Conservation (phyloP, 2,797 vertebrate genomes). For the Hephaestus fuliginosus region DNA sequence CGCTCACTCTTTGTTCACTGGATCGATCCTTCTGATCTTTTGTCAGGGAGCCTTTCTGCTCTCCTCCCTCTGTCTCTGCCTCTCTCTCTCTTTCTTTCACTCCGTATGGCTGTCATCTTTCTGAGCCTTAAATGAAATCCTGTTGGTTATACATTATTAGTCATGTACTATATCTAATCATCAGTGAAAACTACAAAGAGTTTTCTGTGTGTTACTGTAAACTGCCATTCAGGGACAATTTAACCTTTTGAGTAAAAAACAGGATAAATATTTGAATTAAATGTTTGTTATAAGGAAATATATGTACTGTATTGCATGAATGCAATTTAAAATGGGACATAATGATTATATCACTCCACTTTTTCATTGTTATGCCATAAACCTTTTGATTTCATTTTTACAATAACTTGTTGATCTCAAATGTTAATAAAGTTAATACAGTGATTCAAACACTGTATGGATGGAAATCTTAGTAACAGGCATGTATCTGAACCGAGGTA, state of each 20-base stretch:
- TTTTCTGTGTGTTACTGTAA: slow-evolving; percentile 1
- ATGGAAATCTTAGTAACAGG: not conserved
- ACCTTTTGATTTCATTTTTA: not conserved
- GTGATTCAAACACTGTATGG: not conserved
- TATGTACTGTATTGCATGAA: not conserved
- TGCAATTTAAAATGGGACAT: not conserved
- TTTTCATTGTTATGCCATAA: not conserved
- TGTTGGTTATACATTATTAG: slow-evolving; percentile 6
- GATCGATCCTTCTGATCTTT: not conserved
- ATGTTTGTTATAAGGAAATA: not conserved
- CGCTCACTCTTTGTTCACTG: not conserved
- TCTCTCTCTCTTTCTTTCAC: not conserved
- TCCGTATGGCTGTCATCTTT: not conserved
- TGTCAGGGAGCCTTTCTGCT: not conserved
- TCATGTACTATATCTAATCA: slow-evolving; percentile 38
- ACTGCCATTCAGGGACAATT: not conserved
- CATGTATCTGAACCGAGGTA: not conserved
- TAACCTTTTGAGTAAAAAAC: not conserved
- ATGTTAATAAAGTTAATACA: not conserved
- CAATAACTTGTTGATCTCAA: not conserved
- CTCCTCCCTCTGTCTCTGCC: not conserved
- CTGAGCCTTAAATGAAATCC: slow-evolving; percentile 20
- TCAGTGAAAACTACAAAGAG: not conserved
- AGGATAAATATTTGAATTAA: no score
- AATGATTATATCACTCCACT: not conserved